Evolutionary conservation across 2,113 vertebrate genomes (phyloP).

Genomic region (Mormyrus lacerda): DNA sequence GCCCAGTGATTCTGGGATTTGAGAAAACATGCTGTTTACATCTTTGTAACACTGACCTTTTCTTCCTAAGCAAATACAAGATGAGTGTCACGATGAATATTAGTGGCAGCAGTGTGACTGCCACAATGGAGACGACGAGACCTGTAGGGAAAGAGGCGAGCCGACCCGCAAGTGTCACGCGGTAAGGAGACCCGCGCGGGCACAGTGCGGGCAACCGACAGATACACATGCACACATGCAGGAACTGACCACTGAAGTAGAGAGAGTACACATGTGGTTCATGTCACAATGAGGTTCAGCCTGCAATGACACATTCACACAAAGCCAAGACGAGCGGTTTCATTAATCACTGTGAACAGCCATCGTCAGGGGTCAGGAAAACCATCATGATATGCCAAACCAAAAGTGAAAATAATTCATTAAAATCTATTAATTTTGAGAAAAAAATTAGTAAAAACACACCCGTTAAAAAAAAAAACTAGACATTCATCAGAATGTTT

Average conservation of each 20-base stretch:
- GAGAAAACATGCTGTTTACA: not conserved
- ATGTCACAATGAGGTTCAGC: not conserved
- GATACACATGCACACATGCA: not conserved
- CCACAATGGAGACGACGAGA: constrained; percentile 56
- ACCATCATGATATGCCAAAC: not conserved
- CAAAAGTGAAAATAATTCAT: not conserved
- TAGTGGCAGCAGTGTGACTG: constrained; percentile 59
- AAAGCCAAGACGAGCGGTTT: not conserved
- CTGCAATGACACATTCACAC: not conserved
- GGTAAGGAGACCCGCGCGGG: not conserved
- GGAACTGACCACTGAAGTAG: not conserved
- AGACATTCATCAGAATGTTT: not conserved
- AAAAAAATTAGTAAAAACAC: not conserved
- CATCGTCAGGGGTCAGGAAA: not conserved
- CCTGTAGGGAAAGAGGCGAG: constrained; percentile 55
- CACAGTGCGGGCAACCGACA: not conserved
- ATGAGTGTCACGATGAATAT: constrained; percentile 52
- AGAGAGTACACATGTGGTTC: not conserved
- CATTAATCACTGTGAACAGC: not conserved
- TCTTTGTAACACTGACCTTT: constrained; percentile 60
- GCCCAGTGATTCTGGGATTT: not conserved
- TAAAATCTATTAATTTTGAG: not conserved
- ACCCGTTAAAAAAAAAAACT: not conserved
- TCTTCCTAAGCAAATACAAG: constrained; percentile 64
- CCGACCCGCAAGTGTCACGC: not conserved